These are phyloP conservation scores for Ophion obscuratus DNA, from an alignment of 2,888 invertebrate genomes.

Conservation along the genomic window DNA sequence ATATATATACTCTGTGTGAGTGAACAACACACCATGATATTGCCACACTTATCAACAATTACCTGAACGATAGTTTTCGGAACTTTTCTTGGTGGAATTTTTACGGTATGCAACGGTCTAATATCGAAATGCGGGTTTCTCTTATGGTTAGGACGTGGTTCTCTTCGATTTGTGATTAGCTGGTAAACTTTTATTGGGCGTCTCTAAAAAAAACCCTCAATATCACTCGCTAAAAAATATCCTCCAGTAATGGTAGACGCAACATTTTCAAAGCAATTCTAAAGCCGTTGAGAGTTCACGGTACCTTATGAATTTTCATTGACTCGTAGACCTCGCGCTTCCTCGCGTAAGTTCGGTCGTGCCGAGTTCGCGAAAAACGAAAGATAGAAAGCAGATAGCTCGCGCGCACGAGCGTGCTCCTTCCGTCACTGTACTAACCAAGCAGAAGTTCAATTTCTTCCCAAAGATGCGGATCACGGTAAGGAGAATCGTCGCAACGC, in stretches of 20 bases:
- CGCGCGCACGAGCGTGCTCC: not conserved
- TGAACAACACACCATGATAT: not conserved
- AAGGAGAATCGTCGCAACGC: constrained; percentile 81
- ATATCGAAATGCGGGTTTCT: no score
- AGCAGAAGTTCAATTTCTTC: constrained; percentile 80
- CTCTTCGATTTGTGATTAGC: not conserved
- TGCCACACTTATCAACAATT: no score
- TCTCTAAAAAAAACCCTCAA: not conserved
- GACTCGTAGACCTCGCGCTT: not conserved
- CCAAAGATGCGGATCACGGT: constrained; percentile 81
- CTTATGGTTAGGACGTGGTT: not conserved
- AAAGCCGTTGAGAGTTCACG: not conserved
- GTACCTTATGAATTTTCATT: not conserved
- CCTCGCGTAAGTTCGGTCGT: no score
- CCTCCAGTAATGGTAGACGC: not conserved
- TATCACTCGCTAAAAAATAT: not conserved
- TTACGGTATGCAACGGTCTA: not conserved
- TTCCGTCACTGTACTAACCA: constrained; percentile 73
- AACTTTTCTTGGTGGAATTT: not conserved
- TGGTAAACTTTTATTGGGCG: not conserved
- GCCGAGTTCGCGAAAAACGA: not conserved
- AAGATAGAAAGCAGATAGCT: constrained; percentile 9
- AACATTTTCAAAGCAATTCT: not conserved
- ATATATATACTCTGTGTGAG: not conserved
- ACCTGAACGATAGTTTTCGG: not conserved